Base-by-base conservation (phyloP, 2,888 invertebrate genomes). In the Euplagia quadripunctaria region DNA sequence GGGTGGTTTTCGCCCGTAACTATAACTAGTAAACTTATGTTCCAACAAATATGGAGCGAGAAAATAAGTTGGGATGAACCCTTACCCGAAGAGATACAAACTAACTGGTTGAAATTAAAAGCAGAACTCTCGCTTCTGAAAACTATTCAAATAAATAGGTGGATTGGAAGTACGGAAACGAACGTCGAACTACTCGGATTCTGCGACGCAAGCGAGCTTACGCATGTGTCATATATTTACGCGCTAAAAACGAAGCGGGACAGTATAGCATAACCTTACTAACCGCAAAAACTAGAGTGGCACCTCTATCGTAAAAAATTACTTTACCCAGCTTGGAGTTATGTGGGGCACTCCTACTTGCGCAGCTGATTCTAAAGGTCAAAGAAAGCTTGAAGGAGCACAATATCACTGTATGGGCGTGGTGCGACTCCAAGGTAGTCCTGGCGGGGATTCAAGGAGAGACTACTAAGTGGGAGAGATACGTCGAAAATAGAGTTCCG, bases 161-260 rank as follows among this genome's bases (percentile, higher is more conserved):
- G 68, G 68, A 42, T 58, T 17, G 46, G 20, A n/a, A 20, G 51
- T n/a, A 66, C 49, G 4, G 16, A 65, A 41, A 64, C 69, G 8
- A 16, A 41, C 17, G 75, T 83, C 4, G 75, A 80, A 49, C n/a
- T n/a, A n/a, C n/a, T n/a, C 31, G 81, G 79, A 7, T 85, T 80
- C 55, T 78, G 78, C 42, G 82, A 83, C 64, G 80, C 81, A 49
- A 80, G 78, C 63, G 78, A 81, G n/a, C n/a, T n/a, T n/a, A n/a
- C n/a, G n/a, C n/a, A n/a, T n/a, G n/a, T n/a, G n/a, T n/a, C n/a
- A 70, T 80, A 42, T 80, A 80, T 58, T 64, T 65, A 3, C 68
- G 69, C 31, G 63, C 52, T 5, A 51, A 20, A 11, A 16, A 68
- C 17, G 46, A 17, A 4, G 14, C 2, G 7, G 17, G 64, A 3